Evolutionary conservation across 2,888 invertebrate species (phyloP).

Genomic region (Tenthredo scrophulariae): DNA sequence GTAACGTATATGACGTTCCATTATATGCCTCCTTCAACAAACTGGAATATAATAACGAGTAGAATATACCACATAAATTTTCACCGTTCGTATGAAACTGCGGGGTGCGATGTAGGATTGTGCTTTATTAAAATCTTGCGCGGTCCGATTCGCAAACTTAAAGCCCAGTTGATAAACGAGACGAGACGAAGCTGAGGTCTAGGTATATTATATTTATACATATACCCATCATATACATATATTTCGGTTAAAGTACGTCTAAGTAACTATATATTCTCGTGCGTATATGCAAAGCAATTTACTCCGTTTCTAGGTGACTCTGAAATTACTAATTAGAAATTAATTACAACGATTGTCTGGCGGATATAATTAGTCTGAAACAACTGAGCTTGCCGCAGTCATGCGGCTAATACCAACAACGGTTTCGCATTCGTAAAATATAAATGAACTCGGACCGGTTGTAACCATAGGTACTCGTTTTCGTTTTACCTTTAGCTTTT

Average conservation of each 20-base stretch:
- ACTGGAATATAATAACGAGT: conserved; percentile 32
- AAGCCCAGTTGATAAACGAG: conserved; percentile 37
- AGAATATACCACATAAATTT: conserved; percentile 29
- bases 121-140: conserved; percentile 39
- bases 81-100: neutral
- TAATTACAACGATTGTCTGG: conserved; percentile 51
- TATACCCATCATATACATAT: neutral
- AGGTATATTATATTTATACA: neutral
- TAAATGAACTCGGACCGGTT: conserved; percentile 34
- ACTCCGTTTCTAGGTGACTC: conserved; percentile 9
- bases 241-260: neutral
- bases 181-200: neutral
- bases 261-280: neutral
- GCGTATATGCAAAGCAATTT: conserved; percentile 33
- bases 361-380: conserved; percentile 50
- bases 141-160: conserved; percentile 42
- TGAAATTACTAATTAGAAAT: conserved; percentile 53
- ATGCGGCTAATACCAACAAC: conserved; percentile 37
- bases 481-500: conserved; percentile 29
- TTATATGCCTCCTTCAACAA: conserved; percentile 6
- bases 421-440: conserved; percentile 36
- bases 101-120: neutral
- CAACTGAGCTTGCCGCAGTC: conserved; percentile 23
- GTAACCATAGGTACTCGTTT: neutral
- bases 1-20: conserved; percentile 19